These are phyloP conservation scores for Clarias platycephalus DNA, from an alignment of 2,797 vertebrate genomes.

Conservation along the genomic window DNA sequence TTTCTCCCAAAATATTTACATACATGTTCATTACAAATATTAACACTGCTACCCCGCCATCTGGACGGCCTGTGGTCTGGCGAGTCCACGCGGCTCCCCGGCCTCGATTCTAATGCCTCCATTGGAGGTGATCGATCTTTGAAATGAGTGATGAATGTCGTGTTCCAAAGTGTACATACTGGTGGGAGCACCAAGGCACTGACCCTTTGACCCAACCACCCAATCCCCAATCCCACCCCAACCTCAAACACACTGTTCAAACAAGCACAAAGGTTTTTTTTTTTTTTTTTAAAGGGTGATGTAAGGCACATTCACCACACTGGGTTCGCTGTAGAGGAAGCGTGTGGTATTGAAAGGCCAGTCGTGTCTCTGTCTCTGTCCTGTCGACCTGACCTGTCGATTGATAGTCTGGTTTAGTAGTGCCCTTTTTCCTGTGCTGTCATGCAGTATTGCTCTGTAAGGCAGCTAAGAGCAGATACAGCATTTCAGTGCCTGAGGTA, in stretches of 20 bases:
- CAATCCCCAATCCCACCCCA: neutral
- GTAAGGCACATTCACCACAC: constrained; percentile 53
- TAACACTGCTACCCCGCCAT: constrained; percentile 66
- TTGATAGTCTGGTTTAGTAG: constrained; percentile 28
- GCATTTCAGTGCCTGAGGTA: constrained; percentile 49
- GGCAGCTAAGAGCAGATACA: constrained; percentile 50
- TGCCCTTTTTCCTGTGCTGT: constrained; percentile 42
- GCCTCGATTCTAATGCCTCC: constrained; percentile 49
- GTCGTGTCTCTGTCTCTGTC: neutral
- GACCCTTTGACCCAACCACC: constrained; percentile 27
- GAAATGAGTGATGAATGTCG: constrained; percentile 51
- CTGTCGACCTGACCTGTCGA: neutral
- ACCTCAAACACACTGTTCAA: constrained; percentile 33
- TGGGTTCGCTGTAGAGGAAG: constrained; percentile 40
- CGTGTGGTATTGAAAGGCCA: constrained; percentile 22
- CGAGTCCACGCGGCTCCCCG: constrained; percentile 27
- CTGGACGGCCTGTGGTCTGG: constrained; percentile 40
- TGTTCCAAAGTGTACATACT: constrained; percentile 52
- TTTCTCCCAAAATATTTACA: constrained; percentile 60
- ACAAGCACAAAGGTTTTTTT: constrained; percentile 30
- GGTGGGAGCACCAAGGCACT: constrained; percentile 48
- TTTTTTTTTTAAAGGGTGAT: constrained; percentile 32
- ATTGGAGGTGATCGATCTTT: constrained; percentile 57
- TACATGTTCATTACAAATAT: constrained; percentile 51
- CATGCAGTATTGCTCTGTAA: constrained; percentile 53